These are phyloP conservation scores for Ageneiosus marmoratus DNA, from an alignment of 2,113 vertebrate species.

Conservation along the genomic window DNA sequence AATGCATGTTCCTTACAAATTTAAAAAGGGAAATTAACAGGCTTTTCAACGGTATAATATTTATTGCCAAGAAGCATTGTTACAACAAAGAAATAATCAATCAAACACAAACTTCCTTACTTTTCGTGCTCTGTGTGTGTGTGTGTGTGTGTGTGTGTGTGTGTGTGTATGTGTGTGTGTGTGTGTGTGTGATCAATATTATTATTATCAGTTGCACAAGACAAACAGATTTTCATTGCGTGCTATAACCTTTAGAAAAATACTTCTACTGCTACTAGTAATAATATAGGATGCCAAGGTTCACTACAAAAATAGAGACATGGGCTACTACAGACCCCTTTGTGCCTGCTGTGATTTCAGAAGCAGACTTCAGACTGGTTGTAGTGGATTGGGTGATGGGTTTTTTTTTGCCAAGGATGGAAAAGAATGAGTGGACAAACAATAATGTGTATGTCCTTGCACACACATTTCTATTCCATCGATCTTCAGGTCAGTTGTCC, in stretches of 20 bases:
- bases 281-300: constrained; percentile 61
- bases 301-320: constrained; percentile 74
- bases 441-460: constrained; percentile 31
- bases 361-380: constrained; percentile 64
- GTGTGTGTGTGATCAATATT: too few relatives aligned
- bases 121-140: too few relatives aligned
- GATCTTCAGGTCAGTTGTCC: constrained; percentile 57
- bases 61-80: too few relatives aligned
- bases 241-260: constrained; percentile 6
- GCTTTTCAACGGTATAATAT: too few relatives aligned
- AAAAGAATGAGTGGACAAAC: constrained; percentile 65
- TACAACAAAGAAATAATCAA: too few relatives aligned
- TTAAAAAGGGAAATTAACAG: too few relatives aligned
- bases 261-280: constrained; percentile 6
- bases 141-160: too few relatives aligned
- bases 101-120: too few relatives aligned
- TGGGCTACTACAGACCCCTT: constrained; percentile 74
- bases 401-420: constrained; percentile 71
- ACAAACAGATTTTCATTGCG: neutral
- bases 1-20: too few relatives aligned
- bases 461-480: constrained; percentile 12
- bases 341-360: constrained; percentile 80
- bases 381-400: constrained; percentile 64
- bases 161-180: too few relatives aligned
- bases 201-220: constrained; percentile 9